A percentile compares a stretch with the other conserved stretches of the same genome.
These are phyloP conservation scores for Buphagus erythrorhynchus DNA, from an alignment of 2,797 vertebrate species.

Conservation along the genomic window DNA sequence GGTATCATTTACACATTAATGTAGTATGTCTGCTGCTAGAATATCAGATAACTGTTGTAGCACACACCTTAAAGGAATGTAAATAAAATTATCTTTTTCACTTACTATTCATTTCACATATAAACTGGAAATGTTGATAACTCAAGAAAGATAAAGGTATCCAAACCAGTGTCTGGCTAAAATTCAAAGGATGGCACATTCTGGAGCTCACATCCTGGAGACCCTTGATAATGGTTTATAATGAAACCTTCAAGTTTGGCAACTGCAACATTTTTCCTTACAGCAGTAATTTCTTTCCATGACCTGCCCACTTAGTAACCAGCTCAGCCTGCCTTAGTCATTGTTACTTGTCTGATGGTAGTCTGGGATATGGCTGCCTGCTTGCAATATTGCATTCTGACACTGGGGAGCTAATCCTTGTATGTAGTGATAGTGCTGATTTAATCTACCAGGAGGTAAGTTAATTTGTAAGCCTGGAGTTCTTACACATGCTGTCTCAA, in stretches of 20 bases:
- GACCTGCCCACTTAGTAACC: neutral
- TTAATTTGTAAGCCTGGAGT: slow-evolving; percentile 34
- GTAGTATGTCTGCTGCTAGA: neutral
- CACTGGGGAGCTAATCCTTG: neutral
- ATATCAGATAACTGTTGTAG: neutral
- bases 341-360: neutral
- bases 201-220: neutral
- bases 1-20: neutral
- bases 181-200: neutral
- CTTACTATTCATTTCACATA: neutral
- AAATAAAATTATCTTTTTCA: neutral
- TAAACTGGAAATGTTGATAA: neutral
- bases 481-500: neutral
- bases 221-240: neutral
- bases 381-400: slow-evolving; percentile 3
- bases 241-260: neutral
- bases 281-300: neutral
- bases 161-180: neutral
- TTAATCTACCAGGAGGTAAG: slow-evolving; percentile 55
- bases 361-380: neutral
- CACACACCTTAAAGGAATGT: neutral
- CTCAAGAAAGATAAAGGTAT: neutral
- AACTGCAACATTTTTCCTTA: neutral
- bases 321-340: neutral
- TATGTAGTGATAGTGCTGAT: slow-evolving; percentile 14